These are phyloP conservation scores for Eutolmus rufibarbis DNA, from an alignment of 2,888 invertebrate species.

Conservation along the genomic window DNA sequence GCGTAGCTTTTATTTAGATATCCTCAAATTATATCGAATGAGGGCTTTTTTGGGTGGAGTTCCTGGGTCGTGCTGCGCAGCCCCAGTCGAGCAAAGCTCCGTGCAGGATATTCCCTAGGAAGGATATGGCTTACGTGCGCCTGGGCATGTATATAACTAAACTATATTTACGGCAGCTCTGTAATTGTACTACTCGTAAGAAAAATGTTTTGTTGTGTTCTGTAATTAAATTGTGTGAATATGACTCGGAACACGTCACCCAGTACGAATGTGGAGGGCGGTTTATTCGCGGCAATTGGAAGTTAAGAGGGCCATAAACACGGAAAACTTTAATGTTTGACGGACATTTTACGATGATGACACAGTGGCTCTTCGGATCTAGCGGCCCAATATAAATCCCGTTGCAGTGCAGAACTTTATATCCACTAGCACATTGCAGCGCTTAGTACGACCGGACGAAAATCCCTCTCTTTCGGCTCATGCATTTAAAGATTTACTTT, in stretches of 20 bases:
- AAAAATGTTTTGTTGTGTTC: background rate
- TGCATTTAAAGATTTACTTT: background rate
- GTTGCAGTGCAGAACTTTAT: background rate
- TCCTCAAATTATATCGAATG: slow-evolving; percentile 15
- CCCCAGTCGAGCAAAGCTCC: background rate
- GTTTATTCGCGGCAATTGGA: background rate
- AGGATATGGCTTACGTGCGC: background rate
- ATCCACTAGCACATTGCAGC: too few species aligned
- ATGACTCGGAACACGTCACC: background rate
- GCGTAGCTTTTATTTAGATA: slow-evolving; percentile 11
- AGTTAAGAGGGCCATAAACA: background rate
- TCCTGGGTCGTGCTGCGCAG: background rate
- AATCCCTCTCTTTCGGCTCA: background rate
- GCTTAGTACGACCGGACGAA: background rate
- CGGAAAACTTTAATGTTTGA: background rate
- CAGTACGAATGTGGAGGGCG: background rate
- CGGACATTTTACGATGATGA: background rate
- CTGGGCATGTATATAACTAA: background rate
- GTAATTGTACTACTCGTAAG: background rate
- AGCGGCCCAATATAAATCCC: background rate
- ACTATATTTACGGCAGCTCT: background rate
- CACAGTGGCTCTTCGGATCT: background rate
- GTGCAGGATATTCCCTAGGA: background rate
- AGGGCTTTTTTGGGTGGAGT: slow-evolving; percentile 12
- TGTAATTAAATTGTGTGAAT: background rate